phyloP scores from a whole-genome alignment of 2,797 vertebrate species.

The Tapirus indicus region DNA sequence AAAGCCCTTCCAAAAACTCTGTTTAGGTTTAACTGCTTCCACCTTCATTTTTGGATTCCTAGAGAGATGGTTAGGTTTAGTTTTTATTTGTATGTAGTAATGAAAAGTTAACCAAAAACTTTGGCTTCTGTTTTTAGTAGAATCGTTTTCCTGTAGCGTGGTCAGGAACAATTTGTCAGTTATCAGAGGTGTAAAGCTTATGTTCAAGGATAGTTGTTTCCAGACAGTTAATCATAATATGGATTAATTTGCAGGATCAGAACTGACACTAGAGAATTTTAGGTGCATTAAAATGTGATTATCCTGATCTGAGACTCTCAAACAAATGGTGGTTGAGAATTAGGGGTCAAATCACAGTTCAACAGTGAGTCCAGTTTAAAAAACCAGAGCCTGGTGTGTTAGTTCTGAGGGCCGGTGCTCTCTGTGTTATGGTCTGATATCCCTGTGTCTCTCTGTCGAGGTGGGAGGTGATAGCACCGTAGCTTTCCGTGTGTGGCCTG shows the following conservation, averaged over 20 bases:
- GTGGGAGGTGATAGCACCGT: fast-evolving
- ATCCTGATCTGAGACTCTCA: neutral
- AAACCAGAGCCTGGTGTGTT: neutral
- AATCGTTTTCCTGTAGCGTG: fast-evolving
- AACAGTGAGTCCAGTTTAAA: neutral
- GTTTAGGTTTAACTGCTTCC: neutral
- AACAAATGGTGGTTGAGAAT: neutral
- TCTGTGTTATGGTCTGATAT: fast-evolving
- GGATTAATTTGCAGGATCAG: neutral
- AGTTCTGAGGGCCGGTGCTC: neutral
- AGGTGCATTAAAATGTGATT: neutral
- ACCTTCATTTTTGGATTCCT: neutral
- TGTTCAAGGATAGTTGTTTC: neutral
- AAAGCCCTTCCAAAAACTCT: neutral
- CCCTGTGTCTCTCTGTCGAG: fast-evolving
- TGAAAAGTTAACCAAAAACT: neutral
- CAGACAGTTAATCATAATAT: neutral
- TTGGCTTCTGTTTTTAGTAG: neutral
- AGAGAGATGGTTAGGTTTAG: neutral
- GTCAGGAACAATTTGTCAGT: fast-evolving
- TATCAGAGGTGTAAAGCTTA: neutral
- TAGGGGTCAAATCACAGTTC: neutral
- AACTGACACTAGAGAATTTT: neutral
- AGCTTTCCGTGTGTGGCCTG: neutral
- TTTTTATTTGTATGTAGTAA: neutral